These are phyloP conservation scores for Pardosa pseudoannulata DNA, from an alignment of 2,888 invertebrate species.

Conservation along the genomic window DNA sequence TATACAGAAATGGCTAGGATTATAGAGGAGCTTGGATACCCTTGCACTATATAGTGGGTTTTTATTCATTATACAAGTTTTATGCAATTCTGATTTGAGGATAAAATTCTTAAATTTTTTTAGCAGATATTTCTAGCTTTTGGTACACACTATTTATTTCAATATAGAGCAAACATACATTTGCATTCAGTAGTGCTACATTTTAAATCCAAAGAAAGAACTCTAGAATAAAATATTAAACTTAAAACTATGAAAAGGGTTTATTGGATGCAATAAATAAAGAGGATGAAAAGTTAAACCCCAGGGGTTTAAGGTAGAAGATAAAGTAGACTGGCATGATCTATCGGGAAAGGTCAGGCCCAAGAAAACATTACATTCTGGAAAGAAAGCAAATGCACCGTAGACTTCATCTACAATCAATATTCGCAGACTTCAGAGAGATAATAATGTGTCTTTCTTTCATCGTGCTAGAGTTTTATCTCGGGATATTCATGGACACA, in stretches of 20 bases:
- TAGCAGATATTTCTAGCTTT: too few relatives aligned
- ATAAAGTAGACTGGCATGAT: neutral
- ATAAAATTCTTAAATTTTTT: too few relatives aligned
- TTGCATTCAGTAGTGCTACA: neutral
- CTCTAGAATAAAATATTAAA: too few relatives aligned
- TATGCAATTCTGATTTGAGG: too few relatives aligned
- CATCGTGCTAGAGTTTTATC: neutral
- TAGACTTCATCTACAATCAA: neutral
- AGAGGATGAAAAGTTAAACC: neutral
- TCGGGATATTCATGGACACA: too few relatives aligned
- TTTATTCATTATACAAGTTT: too few relatives aligned
- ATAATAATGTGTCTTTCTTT: neutral
- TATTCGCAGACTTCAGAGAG: neutral
- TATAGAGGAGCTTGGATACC: too few relatives aligned
- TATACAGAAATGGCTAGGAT: too few relatives aligned
- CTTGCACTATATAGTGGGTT: too few relatives aligned
- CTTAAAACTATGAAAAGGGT: neutral
- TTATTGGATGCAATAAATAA: neutral
- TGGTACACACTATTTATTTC: too few relatives aligned
- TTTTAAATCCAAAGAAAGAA: too few relatives aligned
- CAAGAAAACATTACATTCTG: neutral
- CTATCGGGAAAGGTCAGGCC: neutral
- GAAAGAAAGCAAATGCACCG: neutral
- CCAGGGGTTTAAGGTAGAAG: neutral
- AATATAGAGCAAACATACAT: neutral